Conservation (phyloP, 2,113 vertebrate genomes). For the Ia io region DNA sequence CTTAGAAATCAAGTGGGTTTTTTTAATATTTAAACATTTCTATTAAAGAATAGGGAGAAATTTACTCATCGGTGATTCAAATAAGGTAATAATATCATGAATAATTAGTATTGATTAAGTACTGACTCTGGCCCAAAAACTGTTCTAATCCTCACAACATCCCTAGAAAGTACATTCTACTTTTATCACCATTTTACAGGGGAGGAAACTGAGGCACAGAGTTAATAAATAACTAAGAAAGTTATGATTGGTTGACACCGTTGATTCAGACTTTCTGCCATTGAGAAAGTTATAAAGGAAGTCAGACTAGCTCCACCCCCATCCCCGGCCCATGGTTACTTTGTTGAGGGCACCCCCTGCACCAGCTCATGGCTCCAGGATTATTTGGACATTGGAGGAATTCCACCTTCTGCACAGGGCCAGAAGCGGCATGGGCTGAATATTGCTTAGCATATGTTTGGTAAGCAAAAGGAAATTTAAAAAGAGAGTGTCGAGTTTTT, state of each 20-base stretch:
- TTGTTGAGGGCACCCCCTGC: no score
- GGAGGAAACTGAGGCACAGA: background rate
- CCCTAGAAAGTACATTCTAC: background rate
- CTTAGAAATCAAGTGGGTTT: background rate
- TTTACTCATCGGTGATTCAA: background rate
- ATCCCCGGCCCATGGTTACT: no score
- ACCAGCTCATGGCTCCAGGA: background rate
- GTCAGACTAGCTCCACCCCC: background rate
- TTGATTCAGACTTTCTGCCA: background rate
- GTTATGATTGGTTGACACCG: background rate
- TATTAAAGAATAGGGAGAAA: background rate
- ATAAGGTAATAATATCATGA: background rate
- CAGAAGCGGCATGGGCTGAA: background rate
- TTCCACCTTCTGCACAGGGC: background rate
- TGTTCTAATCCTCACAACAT: background rate
- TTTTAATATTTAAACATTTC: background rate
- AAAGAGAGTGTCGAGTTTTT: background rate
- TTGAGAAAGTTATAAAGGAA: background rate
- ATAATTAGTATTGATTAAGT: background rate
- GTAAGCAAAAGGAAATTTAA: background rate
- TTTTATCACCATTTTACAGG: background rate
- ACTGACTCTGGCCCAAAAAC: background rate
- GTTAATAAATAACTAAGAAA: constrained; percentile 3
- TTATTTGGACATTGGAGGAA: background rate
- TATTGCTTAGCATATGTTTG: background rate